phyloP scores from a whole-genome alignment of 2,113 vertebrate species.

The Cephalopholis sonnerati region DNA sequence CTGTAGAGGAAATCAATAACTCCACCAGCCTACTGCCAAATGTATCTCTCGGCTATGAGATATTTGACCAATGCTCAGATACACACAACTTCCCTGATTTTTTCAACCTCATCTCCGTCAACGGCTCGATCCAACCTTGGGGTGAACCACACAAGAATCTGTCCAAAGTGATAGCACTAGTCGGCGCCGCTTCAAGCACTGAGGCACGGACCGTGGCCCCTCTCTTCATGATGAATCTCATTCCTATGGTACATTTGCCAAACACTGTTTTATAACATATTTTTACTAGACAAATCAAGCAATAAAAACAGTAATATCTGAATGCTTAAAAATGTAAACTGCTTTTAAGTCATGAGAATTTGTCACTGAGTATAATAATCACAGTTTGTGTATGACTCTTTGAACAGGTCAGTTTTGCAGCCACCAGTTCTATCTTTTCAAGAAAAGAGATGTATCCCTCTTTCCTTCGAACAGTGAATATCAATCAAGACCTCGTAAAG shows the following conservation, averaged over 20 bases:
- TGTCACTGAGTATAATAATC: too few relatives aligned
- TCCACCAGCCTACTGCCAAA: slow-evolving; percentile 86
- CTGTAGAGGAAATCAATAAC: slow-evolving; percentile 77
- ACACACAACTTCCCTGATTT: slow-evolving; percentile 69
- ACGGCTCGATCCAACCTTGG: slow-evolving; percentile 53
- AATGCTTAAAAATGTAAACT: background rate
- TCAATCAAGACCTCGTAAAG: slow-evolving; percentile 82
- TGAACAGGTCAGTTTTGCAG: slow-evolving; percentile 87
- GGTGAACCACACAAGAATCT: slow-evolving; percentile 2
- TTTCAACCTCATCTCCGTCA: slow-evolving; percentile 72
- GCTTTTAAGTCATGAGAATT: too few relatives aligned
- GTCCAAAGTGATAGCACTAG: slow-evolving; percentile 39
- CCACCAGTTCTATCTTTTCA: slow-evolving; percentile 79
- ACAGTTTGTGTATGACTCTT: background rate
- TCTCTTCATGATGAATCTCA: slow-evolving; percentile 81
- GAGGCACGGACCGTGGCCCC: slow-evolving; percentile 72
- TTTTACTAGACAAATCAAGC: too few relatives aligned
- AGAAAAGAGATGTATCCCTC: slow-evolving; percentile 84
- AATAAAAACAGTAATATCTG: too few relatives aligned
- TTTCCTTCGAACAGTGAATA: slow-evolving; percentile 87
- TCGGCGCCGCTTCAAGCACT: slow-evolving; percentile 70
- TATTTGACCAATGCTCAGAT: too few relatives aligned
- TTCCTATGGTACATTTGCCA: slow-evolving; percentile 85
- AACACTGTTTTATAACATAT: background rate
- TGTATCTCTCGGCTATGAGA: slow-evolving; percentile 60